Evolutionary conservation across 2,797 vertebrate genomes (phyloP).

Genomic region (Tarsius wallacei): DNA sequence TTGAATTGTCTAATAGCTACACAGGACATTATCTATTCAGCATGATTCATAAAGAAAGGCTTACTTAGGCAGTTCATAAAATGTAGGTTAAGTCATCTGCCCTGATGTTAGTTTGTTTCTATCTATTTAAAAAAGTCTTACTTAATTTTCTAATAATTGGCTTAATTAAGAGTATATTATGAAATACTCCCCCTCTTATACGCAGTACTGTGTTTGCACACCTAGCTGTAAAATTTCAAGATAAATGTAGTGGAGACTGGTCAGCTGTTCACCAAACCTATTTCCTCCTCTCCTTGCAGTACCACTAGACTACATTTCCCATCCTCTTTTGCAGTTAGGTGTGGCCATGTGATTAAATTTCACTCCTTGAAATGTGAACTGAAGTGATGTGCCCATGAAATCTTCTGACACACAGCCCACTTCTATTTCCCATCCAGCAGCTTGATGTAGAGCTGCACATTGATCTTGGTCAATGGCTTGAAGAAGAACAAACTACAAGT

Average conservation of each 20-base stretch:
- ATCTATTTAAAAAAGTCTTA: slow-evolving; percentile 12
- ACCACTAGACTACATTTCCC: neutral
- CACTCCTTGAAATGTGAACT: neutral
- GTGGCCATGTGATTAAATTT: neutral
- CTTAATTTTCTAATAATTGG: slow-evolving; percentile 19
- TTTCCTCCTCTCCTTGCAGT: neutral
- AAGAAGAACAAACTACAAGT: neutral
- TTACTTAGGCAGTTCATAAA: slow-evolving; percentile 26
- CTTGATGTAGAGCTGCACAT: neutral
- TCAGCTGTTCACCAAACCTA: neutral
- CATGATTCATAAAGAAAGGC: slow-evolving; percentile 19
- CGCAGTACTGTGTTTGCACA: neutral
- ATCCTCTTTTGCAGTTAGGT: neutral
- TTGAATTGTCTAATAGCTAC: slow-evolving; percentile 27
- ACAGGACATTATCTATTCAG: neutral
- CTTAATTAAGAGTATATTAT: slow-evolving; percentile 48
- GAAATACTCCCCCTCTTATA: slow-evolving; percentile 9
- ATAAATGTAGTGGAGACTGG: neutral
- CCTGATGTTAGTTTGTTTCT: slow-evolving; percentile 1
- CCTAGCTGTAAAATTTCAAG: neutral
- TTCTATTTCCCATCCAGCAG: neutral
- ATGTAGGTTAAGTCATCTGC: neutral
- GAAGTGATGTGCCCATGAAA: neutral
- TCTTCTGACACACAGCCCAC: neutral
- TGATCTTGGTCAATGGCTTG: neutral